Conservation (phyloP, 2,888 invertebrate species). For the Lasioglossum malachurum region DNA sequence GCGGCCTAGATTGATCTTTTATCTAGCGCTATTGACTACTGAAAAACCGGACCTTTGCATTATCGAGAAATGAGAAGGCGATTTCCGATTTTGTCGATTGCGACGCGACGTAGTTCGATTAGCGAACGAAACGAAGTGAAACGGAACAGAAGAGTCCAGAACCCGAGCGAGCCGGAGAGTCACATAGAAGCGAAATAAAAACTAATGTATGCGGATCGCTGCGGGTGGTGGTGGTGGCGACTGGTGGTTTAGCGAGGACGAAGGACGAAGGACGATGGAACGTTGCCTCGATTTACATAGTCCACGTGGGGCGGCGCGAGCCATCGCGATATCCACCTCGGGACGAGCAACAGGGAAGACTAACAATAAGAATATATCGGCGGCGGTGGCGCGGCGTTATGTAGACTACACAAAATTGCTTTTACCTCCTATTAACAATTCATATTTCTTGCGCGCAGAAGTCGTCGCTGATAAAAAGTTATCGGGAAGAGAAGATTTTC, state of each 20-base stretch:
- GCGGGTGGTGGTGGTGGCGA: constrained; percentile 42
- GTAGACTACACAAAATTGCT: constrained; percentile 84
- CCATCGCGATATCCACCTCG: constrained; percentile 39
- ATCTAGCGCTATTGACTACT: too few relatives aligned
- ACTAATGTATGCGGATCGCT: constrained; percentile 81
- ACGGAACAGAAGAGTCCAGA: constrained; percentile 24
- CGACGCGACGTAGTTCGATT: background rate
- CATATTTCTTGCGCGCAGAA: constrained; percentile 83
- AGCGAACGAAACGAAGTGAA: background rate
- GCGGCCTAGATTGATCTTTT: too few relatives aligned
- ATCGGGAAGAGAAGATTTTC: constrained; percentile 77
- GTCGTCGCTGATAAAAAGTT: constrained; percentile 81
- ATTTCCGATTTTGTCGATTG: too few relatives aligned
- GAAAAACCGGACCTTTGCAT: too few relatives aligned
- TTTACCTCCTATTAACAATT: constrained; percentile 84
- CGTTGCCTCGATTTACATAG: constrained; percentile 77
- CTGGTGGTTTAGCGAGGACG: constrained; percentile 40
- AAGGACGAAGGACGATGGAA: constrained; percentile 45
- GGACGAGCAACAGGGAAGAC: constrained; percentile 56
- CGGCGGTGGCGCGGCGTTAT: constrained; percentile 77
- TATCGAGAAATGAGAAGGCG: too few relatives aligned
- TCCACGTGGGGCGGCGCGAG: constrained; percentile 45
- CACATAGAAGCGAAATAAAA: constrained; percentile 81
- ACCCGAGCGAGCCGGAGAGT: constrained; percentile 65
- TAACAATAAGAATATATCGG: constrained; percentile 81